Percentiles rank a stretch among this genome's conserved stretches.
phyloP scores from a whole-genome alignment of 1,140 invertebrate genomes.

The Hyphantria cunea region DNA sequence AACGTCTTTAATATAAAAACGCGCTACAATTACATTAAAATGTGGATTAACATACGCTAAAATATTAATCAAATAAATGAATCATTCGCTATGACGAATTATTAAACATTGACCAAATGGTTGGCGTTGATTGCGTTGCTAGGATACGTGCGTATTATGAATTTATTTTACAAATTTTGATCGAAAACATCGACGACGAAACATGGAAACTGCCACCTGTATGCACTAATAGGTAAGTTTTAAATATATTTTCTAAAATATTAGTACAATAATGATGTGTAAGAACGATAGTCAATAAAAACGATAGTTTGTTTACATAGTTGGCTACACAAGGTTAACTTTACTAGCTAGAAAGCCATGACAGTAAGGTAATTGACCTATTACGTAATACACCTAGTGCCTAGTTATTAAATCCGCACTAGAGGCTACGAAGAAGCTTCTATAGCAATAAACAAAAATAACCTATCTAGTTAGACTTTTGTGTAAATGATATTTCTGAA shows the following conservation, averaged over 20 bases:
- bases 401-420: conserved; percentile 1
- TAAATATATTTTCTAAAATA: not conserved
- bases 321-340: conserved; percentile 39
- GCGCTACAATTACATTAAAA: too few species aligned
- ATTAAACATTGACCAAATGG: conserved; percentile 5
- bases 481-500: too few species aligned
- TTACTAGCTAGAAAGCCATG: conserved; percentile 32
- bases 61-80: conserved; percentile 2
- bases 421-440: too few species aligned
- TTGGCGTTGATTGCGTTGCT: conserved; percentile 57
- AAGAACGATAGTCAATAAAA: not conserved
- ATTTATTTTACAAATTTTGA: conserved; percentile 31
- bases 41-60: too few species aligned
- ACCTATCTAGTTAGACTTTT: too few species aligned
- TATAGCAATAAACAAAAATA: too few species aligned
- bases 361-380: conserved; percentile 41
- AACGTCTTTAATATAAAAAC: too few species aligned
- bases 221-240: conserved; percentile 30
- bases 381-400: conserved; percentile 28
- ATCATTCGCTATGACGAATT: conserved; percentile 7
- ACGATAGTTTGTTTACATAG: conserved; percentile 29
- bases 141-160: conserved; percentile 48
- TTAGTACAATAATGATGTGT: not conserved
- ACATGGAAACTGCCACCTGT: conserved; percentile 1
- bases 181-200: conserved; percentile 5